phyloP scores from a whole-genome alignment of 1,140 invertebrate species.

The Drosophila pectinifera region DNA sequence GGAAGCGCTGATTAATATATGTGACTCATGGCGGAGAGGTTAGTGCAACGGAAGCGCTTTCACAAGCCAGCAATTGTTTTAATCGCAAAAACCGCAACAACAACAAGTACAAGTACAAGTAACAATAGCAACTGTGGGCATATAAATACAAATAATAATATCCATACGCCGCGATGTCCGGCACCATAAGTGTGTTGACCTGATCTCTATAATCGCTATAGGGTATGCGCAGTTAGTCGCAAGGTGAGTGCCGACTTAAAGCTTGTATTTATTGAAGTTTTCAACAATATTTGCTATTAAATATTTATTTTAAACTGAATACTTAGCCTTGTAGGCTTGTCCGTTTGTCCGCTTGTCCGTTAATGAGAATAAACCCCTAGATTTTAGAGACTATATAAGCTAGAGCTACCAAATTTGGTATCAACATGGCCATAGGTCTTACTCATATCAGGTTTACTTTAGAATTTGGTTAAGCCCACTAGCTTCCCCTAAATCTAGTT shows the following conservation, averaged over 20 bases:
- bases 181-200: constrained; percentile 32
- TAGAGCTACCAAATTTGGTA: neutral
- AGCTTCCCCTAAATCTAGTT: neutral
- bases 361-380: neutral
- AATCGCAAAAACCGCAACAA: constrained; percentile 68
- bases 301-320: neutral
- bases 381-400: neutral
- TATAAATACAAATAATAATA: constrained; percentile 41
- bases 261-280: too few species aligned
- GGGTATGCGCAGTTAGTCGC: constrained; percentile 20
- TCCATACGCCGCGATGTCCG: constrained; percentile 30
- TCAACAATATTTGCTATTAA: neutral
- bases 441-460: neutral
- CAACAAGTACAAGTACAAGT: too few species aligned
- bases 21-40: constrained; percentile 56
- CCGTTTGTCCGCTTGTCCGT: neutral
- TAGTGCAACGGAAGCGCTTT: constrained; percentile 70
- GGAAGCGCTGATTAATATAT: constrained; percentile 61
- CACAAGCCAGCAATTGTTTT: constrained; percentile 77
- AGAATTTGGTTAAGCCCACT: neutral
- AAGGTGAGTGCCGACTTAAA: too few species aligned
- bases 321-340: neutral
- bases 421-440: neutral
- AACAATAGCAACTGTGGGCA: constrained; percentile 17
- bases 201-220: neutral